Evolutionary conservation across 2,888 invertebrate genomes (phyloP).

Genomic region (Phalangium opilio): DNA sequence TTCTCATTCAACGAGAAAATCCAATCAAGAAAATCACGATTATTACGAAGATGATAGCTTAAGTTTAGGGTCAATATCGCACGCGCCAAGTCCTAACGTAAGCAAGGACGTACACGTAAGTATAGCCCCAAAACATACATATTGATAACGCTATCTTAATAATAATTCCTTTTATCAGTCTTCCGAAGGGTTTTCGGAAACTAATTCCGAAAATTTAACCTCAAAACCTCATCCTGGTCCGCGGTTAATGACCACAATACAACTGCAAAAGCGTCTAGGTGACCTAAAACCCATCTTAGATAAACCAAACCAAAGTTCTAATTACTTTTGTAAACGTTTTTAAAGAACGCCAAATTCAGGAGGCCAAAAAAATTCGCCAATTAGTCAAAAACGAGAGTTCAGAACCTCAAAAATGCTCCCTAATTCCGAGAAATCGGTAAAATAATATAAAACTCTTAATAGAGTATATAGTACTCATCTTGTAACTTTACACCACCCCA

Average conservation of each 20-base stretch:
- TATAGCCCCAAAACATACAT: no score
- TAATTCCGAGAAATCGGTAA: constrained; percentile 14
- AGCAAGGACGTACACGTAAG: no score
- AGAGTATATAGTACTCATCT: not conserved
- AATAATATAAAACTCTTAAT: not conserved
- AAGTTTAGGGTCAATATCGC: no score
- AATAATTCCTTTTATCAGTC: no score
- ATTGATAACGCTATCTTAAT: no score
- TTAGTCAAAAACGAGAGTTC: constrained; percentile 6
- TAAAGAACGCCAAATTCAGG: constrained; percentile 14
- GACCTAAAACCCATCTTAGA: not conserved
- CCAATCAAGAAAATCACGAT: no score
- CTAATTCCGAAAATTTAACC: no score
- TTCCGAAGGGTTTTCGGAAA: no score
- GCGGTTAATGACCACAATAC: constrained; percentile 7
- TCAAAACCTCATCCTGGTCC: not conserved
- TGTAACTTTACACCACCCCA: not conserved
- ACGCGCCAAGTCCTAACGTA: no score
- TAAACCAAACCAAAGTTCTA: no score
- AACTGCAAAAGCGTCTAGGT: constrained; percentile 15
- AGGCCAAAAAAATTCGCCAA: constrained; percentile 11
- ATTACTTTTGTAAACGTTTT: not conserved
- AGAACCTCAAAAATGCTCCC: constrained; percentile 8
- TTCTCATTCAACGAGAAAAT: no score
- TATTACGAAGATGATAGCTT: no score